A percentile compares a stretch with the other conserved stretches of the same genome.
Evolutionary conservation across 2,888 invertebrate species (phyloP).

Genomic region (Selenia dentaria): DNA sequence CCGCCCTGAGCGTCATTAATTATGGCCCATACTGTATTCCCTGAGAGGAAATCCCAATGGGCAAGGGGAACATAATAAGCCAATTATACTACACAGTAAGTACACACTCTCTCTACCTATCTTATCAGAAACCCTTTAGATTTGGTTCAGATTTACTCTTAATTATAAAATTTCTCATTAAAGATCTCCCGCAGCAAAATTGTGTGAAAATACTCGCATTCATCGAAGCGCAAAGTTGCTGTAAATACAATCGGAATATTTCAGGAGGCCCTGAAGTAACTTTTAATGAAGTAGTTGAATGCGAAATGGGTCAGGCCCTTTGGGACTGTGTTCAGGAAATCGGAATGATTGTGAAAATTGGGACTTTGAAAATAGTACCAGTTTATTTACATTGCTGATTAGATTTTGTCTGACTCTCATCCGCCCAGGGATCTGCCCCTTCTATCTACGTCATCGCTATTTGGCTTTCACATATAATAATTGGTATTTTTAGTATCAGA

Average conservation of each 20-base stretch:
- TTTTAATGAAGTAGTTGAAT: slow-evolving; percentile 22
- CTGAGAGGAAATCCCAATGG: too few relatives aligned
- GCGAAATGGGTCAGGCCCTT: slow-evolving; percentile 2
- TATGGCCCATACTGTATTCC: too few relatives aligned
- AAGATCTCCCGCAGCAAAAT: not conserved
- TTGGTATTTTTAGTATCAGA: too few relatives aligned
- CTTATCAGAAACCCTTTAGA: too few relatives aligned
- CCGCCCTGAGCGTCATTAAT: too few relatives aligned
- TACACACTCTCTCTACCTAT: too few relatives aligned
- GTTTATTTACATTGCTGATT: slow-evolving; percentile 8
- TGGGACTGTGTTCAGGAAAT: not conserved
- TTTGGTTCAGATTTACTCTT: too few relatives aligned
- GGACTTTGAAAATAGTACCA: not conserved
- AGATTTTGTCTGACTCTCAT: not conserved
- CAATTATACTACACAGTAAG: too few relatives aligned
- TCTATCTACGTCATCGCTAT: too few relatives aligned
- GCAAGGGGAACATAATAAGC: too few relatives aligned
- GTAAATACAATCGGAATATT: slow-evolving; percentile 19
- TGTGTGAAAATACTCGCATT: slow-evolving; percentile 1
- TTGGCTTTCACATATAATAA: too few relatives aligned
- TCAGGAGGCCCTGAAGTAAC: slow-evolving; percentile 6
- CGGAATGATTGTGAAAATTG: not conserved
- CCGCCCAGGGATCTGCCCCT: not conserved
- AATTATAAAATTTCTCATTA: too few relatives aligned
- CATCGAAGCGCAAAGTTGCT: not conserved